Evolutionary conservation across 2,113 vertebrate species (phyloP), one percentile per base, ranked within the genome.

Genomic region (Eulacestoma nigropectus): DNA sequence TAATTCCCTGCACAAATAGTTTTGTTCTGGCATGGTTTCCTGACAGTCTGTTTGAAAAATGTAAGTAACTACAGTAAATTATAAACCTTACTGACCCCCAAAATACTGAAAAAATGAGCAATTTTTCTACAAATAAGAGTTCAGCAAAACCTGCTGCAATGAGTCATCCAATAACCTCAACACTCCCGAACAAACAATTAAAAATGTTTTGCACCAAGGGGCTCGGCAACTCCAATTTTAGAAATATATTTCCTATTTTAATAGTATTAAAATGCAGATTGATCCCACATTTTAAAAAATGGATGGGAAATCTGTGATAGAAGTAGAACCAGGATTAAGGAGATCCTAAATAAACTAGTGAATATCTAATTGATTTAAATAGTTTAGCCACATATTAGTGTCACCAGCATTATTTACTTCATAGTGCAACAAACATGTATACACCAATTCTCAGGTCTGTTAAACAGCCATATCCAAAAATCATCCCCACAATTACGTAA

Each of bases 11-110:
- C 62, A 93, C 67, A 87, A 95, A 82, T 26, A 87, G 70, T 73
- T 96, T 93, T 96, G 89, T 91, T 73, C 81, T 94, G 87, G 89
- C 91, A 91, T 17, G 33, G 53, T 87, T 96, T 92, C 89, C 90
- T 84, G 84, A 91, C 77, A 94, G 77, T 57, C 78, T 84, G 27
- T 57, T 78, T 87, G 53, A 97, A 86, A 94, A 94, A 67, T 11
- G 3, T 77, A 65, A 70, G 13, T 42, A 91, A 84, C 80, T 84
- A 75, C 60, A 95, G 56, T 74, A 89, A 93, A 89, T 44, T 10
- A 91, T 47, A 87, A 94, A 83, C 50, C 27, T 53, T 74, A 84
- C 60, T 2, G 4, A 35, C 10, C 17, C 13, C 13, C 11, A 35
- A 85, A 91, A 87, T 18, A 75, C 44, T 60, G 32, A 50, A 56